Evolutionary conservation across 2,113 vertebrate genomes (phyloP), one percentile per base, ranked within the genome.

Genomic region (Isurus oxyrinchus): DNA sequence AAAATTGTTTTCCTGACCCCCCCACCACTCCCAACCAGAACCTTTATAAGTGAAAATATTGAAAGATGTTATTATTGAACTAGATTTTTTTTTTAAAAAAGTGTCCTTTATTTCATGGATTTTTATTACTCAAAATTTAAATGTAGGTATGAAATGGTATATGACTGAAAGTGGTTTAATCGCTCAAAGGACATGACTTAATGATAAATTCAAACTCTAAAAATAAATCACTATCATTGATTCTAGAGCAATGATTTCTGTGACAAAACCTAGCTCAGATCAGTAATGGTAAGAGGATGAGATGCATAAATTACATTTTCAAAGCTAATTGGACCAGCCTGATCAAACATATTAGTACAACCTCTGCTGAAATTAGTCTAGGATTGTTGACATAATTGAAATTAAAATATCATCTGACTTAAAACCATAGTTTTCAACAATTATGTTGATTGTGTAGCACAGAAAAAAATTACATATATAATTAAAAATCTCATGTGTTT

Each of bases 151-250:
- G 72, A 76, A 44, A 84, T 84, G 79, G 79, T 21, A 84, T 44
- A 44, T 44, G 40, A 84, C 16, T 84, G 81, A 84, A 84, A 21
- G 81, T 84, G 81, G 81, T 84, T 84, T 84, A 84, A 84, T 84
- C 81, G 49, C 16, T 84, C 81, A 84, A 84, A 21, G 19, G 81
- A 84, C 40, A 84, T 44, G 40, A 21, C n/a, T 84, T 44, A 21
- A 84, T 84, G n/a, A 84, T 44, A 84, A 84, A 84, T 84, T 84
- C 40, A 40, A 81, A 81, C n/a, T 84, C 40, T 84, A 84, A 84
- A 84, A 44, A 84, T 49, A 84, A 84, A 84, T 84, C 81, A 76
- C 40, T 84, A 84, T 49, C 81, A 44, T 23, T 84, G 40, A 44
- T 84, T 84, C 40, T 44, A 44, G 19, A 16, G 81, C 16, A 84